Evolutionary conservation across 1,140 invertebrate species (phyloP).

Genomic region (Formica exsecta): DNA sequence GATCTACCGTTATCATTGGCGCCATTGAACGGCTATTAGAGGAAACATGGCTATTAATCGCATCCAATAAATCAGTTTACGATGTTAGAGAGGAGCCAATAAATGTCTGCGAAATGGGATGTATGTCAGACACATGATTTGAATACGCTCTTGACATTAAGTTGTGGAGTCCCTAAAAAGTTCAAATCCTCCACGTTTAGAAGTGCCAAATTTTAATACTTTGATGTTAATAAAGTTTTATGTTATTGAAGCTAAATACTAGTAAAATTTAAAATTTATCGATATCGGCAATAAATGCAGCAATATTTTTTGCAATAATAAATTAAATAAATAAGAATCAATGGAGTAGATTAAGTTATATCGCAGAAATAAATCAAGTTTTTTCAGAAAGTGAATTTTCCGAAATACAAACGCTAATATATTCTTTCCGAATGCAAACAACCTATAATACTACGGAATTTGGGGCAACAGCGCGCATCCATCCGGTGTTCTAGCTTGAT

Average conservation of each 20-base stretch:
- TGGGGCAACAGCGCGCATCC: constrained; percentile 64
- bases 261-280: neutral
- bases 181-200: neutral
- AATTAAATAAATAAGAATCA: neutral
- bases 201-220: neutral
- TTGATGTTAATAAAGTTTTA: neutral
- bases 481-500: constrained; percentile 44
- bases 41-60: constrained; percentile 37
- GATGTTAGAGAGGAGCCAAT: constrained; percentile 39
- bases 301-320: neutral
- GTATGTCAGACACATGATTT: constrained; percentile 20
- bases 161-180: neutral
- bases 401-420: constrained; percentile 4
- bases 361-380: neutral
- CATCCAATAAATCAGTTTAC: constrained; percentile 57
- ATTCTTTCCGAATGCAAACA: constrained; percentile 22
- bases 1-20: constrained; percentile 29
- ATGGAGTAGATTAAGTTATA: neutral
- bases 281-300: neutral
- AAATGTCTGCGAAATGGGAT: neutral
- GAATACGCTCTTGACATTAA: neutral
- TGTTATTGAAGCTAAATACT: neutral
- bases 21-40: constrained; percentile 13
- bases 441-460: constrained; percentile 63
- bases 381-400: neutral